Conservation (phyloP, 2,797 vertebrate species). For the Eremophila alpestris region DNA sequence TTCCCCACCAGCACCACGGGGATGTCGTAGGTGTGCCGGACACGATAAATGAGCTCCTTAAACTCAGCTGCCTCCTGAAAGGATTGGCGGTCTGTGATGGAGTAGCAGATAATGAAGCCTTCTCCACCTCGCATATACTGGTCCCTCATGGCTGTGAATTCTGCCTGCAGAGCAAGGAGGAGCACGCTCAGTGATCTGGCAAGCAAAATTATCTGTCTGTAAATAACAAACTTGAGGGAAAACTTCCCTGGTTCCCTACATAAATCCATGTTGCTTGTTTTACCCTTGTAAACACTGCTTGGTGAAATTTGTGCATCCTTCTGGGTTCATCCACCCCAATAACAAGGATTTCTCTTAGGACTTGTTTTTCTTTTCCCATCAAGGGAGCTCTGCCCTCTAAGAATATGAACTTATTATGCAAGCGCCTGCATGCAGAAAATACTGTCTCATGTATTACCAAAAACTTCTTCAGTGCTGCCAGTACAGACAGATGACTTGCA, state of each 20-base stretch:
- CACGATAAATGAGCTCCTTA: slow-evolving; percentile 81
- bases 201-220: background rate
- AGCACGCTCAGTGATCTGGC: background rate
- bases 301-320: background rate
- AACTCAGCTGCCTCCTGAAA: slow-evolving; percentile 78
- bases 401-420: background rate
- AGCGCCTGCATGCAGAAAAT: background rate
- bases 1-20: slow-evolving; percentile 77
- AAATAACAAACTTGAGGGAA: background rate
- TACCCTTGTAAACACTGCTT: background rate
- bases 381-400: background rate
- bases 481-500: background rate
- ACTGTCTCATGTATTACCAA: background rate
- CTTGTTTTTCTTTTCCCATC: background rate
- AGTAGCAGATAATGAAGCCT: slow-evolving; percentile 78
- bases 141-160: slow-evolving; percentile 80
- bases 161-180: slow-evolving; percentile 62
- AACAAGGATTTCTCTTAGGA: background rate
- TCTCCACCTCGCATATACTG: slow-evolving; percentile 78
- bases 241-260: background rate
- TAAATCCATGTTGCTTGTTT: background rate
- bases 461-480: background rate
- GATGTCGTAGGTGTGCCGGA: slow-evolving; percentile 75
- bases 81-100: slow-evolving; percentile 75
- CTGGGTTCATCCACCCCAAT: background rate